Conservation (phyloP, 64 coral and sea anemone species). For the Trachythela sp. region DNA sequence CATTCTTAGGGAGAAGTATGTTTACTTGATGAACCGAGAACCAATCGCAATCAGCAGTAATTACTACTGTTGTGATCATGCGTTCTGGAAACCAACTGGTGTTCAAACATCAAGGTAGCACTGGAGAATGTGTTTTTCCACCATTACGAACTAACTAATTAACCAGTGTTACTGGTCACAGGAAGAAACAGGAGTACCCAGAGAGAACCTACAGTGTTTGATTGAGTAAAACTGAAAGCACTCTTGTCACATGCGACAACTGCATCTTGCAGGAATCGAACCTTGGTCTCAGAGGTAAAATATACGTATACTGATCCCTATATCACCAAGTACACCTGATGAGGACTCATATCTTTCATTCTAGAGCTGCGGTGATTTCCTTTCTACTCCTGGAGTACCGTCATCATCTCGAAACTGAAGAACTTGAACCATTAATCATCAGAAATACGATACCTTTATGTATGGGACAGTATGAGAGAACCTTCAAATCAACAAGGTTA, state of each 20-base stretch:
- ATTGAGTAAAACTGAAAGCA: too few species aligned
- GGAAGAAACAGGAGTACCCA: too few species aligned
- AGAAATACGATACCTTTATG: slow-evolving; percentile 86
- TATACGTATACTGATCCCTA: too few species aligned
- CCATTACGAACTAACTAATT: not conserved
- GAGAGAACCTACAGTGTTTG: too few species aligned
- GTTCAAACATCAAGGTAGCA: slow-evolving; percentile 67
- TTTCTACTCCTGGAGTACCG: slow-evolving; percentile 72
- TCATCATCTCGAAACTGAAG: slow-evolving; percentile 69
- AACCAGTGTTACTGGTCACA: not conserved
- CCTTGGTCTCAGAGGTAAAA: too few species aligned
- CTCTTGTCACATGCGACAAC: too few species aligned
- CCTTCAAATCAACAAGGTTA: slow-evolving; percentile 88
- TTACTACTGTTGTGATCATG: slow-evolving; percentile 85
- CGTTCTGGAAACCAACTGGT: slow-evolving; percentile 66
- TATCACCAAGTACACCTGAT: too few species aligned
- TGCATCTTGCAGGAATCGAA: too few species aligned
- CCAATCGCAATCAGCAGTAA: slow-evolving; percentile 83
- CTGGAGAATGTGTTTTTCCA: not conserved
- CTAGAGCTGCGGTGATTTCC: slow-evolving; percentile 68
- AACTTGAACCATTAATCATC: slow-evolving; percentile 57
- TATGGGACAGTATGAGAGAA: slow-evolving; percentile 87
- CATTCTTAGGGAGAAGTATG: slow-evolving; percentile 68
- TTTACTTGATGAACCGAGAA: slow-evolving; percentile 76
- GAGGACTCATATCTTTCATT: not conserved